These are phyloP conservation scores for Lampris incognitus DNA, from an alignment of 2,113 vertebrate species.

Conservation along the genomic window DNA sequence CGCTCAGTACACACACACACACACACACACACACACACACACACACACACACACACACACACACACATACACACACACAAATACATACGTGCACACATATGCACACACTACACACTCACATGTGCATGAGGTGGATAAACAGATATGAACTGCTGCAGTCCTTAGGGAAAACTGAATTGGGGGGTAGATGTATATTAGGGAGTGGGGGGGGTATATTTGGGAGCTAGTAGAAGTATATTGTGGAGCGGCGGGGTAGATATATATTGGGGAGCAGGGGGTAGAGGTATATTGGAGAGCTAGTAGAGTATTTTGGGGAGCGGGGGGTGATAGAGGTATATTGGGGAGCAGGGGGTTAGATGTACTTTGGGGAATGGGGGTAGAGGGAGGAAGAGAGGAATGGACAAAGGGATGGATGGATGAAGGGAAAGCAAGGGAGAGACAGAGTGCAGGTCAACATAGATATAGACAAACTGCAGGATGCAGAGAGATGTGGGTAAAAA, in stretches of 20 bases:
- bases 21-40: constrained; percentile 9
- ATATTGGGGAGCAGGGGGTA: no score
- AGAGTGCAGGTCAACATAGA: background rate
- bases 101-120: background rate
- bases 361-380: constrained; percentile 11
- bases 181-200: background rate
- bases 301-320: constrained; percentile 6
- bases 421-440: constrained; percentile 4
- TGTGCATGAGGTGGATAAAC: constrained; percentile 31
- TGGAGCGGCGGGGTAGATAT: background rate
- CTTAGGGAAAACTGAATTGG: background rate
- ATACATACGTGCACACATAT: constrained; percentile 19
- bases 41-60: constrained; percentile 12
- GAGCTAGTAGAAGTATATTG: no score
- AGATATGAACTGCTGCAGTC: constrained; percentile 49
- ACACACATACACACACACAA: background rate
- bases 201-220: background rate
- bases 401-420: constrained; percentile 18
- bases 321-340: background rate
- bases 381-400: background rate
- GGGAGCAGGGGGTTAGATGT: no score
- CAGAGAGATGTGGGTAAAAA: constrained; percentile 2
- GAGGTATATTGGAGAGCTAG: no score
- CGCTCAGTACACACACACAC: background rate
- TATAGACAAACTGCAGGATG: constrained; percentile 20